Evolutionary conservation across 2,113 vertebrate genomes (phyloP), one percentile per base, ranked within the genome.

Genomic region (Grammomys surdaster): DNA sequence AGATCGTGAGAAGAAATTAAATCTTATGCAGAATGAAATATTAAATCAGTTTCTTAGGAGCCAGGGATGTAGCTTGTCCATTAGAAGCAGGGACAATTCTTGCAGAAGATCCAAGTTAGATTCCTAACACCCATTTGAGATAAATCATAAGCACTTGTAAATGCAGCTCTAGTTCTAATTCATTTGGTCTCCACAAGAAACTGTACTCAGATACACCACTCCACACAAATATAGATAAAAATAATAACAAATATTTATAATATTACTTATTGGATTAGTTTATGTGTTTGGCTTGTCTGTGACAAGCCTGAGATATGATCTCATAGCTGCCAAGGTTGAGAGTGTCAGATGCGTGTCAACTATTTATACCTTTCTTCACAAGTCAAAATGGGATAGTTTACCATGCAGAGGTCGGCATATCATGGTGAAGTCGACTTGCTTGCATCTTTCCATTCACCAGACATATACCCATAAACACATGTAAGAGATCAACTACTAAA

Each of bases 201-300:
- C 24, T 63, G 12, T 63, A 17, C 13, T 43, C 56, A 51, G 51
- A 51, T 51, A 51, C 51, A 51, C 10, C 51, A 9, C 51, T 51
- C 51, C 51, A 84, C 3, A 28, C 13, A 33, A 31, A 48, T 48
- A 63, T 31, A 5, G n/a, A 60, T 40, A 22, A 43, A 84, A 84
- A 43, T 28, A 60, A 84, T 60, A 63, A 84, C 14, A 11, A 46
- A 67, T 36, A 67, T 36, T 43, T 67, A 86, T 17, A 60, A 60
- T 46, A 22, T 67, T 33, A 22, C 1, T 80, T 78, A 31, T 7
- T 97, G 82, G 1, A n/a, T 58, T 90, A 76, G 20, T 33, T 5
- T 86, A 72, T 14, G 76, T 6, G 16, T 80, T 96, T 95, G 51
- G 14, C 43, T 63, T 92, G 7, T 65, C 63, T 93, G 17, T 91